Evolutionary conservation across 2,113 vertebrate species (phyloP).

Genomic region (Silurus meridionalis): DNA sequence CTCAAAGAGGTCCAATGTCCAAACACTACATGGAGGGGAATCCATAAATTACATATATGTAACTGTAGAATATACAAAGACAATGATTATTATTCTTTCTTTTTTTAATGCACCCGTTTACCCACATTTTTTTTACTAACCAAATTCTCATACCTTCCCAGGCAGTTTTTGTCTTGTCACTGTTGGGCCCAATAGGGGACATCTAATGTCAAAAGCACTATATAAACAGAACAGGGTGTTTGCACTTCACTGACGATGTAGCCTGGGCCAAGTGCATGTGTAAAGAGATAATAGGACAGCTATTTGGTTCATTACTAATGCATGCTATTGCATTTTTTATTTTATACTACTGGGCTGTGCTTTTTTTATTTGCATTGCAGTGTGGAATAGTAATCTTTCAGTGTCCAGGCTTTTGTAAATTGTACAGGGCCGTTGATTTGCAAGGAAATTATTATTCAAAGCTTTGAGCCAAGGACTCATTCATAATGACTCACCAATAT

Average conservation of each 20-base stretch:
- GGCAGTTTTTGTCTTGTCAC: neutral
- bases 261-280: neutral
- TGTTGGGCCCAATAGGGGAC: neutral
- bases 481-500: slow-evolving; percentile 17
- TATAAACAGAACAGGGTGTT: neutral
- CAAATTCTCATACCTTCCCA: neutral
- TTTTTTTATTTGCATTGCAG: neutral
- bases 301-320: slow-evolving; percentile 7
- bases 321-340: neutral
- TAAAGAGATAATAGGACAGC: neutral
- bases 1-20: no score
- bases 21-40: no score
- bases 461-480: neutral
- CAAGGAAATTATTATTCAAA: neutral
- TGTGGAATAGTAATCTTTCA: neutral
- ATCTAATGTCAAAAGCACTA: neutral
- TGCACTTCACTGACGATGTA: neutral
- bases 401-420: neutral
- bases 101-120: neutral
- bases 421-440: neutral
- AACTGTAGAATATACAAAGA: neutral
- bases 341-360: neutral
- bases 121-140: neutral
- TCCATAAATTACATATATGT: no score
- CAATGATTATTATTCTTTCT: neutral